A percentile compares a stretch with the other conserved stretches of the same genome.
phyloP scores from a whole-genome alignment of 2,888 invertebrate genomes.

The Seladonia tumulorum region DNA sequence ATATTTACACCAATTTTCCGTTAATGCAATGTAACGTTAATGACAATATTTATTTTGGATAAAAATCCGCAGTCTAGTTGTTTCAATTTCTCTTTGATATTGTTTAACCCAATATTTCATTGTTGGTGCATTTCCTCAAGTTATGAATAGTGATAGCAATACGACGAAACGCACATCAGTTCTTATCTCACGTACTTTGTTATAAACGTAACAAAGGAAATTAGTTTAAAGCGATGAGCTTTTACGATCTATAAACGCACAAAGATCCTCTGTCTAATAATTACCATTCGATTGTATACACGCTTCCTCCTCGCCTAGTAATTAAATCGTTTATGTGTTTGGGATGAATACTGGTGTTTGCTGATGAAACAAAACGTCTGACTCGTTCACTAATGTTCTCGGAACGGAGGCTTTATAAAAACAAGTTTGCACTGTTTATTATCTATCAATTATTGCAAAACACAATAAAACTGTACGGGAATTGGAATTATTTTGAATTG shows the following conservation, averaged over 20 bases:
- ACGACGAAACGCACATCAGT: background rate
- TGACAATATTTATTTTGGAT: too few species aligned
- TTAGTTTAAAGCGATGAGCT: background rate
- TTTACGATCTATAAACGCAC: background rate
- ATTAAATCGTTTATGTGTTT: background rate
- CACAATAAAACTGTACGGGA: background rate
- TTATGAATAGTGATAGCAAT: background rate
- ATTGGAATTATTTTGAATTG: background rate
- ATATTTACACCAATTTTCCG: too few species aligned
- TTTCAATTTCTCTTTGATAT: background rate
- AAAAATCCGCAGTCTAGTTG: too few species aligned
- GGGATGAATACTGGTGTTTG: background rate
- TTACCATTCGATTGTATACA: background rate
- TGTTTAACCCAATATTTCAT: background rate
- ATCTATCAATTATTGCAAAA: background rate
- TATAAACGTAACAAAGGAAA: background rate
- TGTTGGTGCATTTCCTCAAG: background rate
- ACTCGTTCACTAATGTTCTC: background rate
- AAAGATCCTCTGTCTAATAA: conserved; percentile 4
- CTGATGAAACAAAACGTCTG: background rate
- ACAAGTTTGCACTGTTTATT: background rate
- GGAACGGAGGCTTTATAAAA: background rate
- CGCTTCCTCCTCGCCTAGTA: background rate
- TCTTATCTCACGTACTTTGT: background rate
- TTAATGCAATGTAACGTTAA: too few species aligned